Percentiles rank a stretch among this genome's conserved stretches.
These are phyloP conservation scores for Oceanites oceanicus DNA, from an alignment of 2,113 vertebrate genomes.

Conservation along the genomic window DNA sequence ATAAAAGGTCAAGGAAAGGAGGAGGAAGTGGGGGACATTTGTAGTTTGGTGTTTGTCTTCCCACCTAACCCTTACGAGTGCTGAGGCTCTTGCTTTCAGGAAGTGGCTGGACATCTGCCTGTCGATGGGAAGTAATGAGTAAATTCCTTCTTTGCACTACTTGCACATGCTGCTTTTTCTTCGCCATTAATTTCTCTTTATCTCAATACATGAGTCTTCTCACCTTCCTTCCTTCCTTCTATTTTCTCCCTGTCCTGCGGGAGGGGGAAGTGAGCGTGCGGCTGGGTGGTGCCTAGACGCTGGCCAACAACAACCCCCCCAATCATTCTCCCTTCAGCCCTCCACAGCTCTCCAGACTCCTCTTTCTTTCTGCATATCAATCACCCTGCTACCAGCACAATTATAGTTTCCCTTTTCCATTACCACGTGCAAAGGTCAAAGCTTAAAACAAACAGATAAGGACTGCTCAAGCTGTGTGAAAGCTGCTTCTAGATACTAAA, in stretches of 20 bases:
- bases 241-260: neutral
- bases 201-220: neutral
- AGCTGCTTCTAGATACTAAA: neutral
- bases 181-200: neutral
- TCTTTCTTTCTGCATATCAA: neutral
- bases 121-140: neutral
- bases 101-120: neutral
- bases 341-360: neutral
- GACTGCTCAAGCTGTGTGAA: neutral
- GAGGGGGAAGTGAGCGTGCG: neutral
- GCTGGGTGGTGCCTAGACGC: neutral
- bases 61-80: rapidly evolving
- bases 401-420: neutral
- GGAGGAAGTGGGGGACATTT: neutral
- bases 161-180: neutral
- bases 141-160: neutral
- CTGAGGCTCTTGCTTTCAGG: neutral
- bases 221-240: neutral
- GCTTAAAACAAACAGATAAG: neutral
- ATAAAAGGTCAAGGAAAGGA: neutral
- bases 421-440: neutral
- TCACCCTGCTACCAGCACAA: neutral
- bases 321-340: neutral
- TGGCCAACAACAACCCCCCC: rapidly evolving
- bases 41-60: neutral